Evolutionary conservation across 1,140 invertebrate genomes (phyloP).

Genomic region (Prorops nasuta): DNA sequence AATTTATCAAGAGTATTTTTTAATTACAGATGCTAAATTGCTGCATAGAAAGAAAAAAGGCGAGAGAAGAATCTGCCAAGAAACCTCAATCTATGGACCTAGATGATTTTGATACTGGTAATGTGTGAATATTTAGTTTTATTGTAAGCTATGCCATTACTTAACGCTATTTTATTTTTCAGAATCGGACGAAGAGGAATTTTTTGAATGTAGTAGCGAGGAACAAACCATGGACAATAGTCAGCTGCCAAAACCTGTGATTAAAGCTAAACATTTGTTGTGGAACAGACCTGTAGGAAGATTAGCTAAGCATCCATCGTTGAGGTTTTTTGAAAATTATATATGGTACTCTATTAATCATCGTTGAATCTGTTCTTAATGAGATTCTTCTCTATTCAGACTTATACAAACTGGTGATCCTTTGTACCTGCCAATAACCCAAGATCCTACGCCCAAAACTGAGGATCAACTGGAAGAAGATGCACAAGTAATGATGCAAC

Average conservation of each 20-base stretch:
- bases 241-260: slow-evolving; percentile 28
- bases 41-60: slow-evolving; percentile 79
- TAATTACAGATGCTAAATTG: slow-evolving; percentile 87
- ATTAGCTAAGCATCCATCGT: slow-evolving; percentile 65
- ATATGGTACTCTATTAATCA: not conserved
- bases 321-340: slow-evolving; percentile 53
- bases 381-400: slow-evolving; percentile 9
- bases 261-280: slow-evolving; percentile 54
- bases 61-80: slow-evolving; percentile 55
- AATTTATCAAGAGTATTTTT: slow-evolving; percentile 4
- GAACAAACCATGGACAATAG: slow-evolving; percentile 55
- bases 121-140: not conserved
- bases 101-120: slow-evolving; percentile 11
- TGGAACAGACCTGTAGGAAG: slow-evolving; percentile 75
- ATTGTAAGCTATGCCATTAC: not conserved
- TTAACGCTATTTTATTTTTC: not conserved
- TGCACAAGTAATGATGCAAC: slow-evolving; percentile 81
- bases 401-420: slow-evolving; percentile 69
- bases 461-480: slow-evolving; percentile 96
- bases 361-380: not conserved
- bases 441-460: slow-evolving; percentile 94
- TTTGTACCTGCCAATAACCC: slow-evolving; percentile 86
- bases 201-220: slow-evolving; percentile 78
- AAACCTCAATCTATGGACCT: slow-evolving; percentile 22
- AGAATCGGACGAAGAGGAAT: slow-evolving; percentile 70